Conservation (phyloP, 2,888 invertebrate genomes). For the Epistrophe grossulariae region DNA sequence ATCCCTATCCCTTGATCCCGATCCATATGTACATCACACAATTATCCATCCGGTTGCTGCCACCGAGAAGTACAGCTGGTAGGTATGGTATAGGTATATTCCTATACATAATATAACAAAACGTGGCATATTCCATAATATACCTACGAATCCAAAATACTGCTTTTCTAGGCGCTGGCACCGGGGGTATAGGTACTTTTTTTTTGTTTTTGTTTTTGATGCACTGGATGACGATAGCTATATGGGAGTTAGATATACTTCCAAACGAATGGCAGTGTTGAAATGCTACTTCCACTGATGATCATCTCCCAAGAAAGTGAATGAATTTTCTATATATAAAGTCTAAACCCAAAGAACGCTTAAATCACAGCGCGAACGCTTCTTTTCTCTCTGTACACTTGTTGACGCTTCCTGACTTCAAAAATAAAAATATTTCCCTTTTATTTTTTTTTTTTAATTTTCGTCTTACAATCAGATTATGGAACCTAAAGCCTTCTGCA, state of each 20-base stretch:
- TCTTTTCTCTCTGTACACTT: conserved; percentile 15
- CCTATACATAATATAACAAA: not conserved
- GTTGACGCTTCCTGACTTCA: not conserved
- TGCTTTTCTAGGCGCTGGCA: not conserved
- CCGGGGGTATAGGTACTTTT: not conserved
- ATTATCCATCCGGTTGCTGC: conserved; percentile 7
- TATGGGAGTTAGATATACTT: not conserved
- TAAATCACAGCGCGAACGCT: not conserved
- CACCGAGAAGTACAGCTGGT: not conserved
- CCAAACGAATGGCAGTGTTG: not conserved
- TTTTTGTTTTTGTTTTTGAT: not conserved
- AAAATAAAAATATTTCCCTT: not conserved
- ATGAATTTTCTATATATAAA: conserved; percentile 19
- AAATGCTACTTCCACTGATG: conserved; percentile 12
- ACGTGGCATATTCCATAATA: not conserved
- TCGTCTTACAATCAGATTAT: not conserved
- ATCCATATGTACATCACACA: not conserved
- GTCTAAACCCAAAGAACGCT: not conserved
- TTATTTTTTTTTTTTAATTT: too few species aligned
- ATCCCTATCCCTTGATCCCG: not conserved
- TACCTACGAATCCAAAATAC: not conserved
- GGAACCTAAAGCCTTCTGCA: not conserved
- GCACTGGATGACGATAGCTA: not conserved
- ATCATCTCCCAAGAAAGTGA: conserved; percentile 9
- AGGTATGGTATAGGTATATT: not conserved